Evolutionary conservation across 2,113 vertebrate genomes (phyloP).

Genomic region (Xerus inauris): DNA sequence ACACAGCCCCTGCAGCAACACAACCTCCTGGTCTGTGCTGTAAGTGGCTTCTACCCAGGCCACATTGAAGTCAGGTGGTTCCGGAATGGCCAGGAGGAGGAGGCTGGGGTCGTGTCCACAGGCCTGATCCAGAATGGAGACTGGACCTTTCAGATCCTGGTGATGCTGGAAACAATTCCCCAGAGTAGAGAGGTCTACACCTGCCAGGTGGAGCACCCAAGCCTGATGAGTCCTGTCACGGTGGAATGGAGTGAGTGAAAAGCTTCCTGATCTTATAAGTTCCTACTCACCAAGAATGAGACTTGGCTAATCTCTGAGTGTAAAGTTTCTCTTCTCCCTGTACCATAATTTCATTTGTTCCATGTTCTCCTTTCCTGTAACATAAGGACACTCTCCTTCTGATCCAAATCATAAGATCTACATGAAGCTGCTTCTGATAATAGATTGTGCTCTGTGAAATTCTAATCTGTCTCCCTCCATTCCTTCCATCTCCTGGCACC

Average conservation of each 20-base stretch:
- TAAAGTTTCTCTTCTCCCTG: background rate
- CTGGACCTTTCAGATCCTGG: constrained; percentile 72
- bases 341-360: background rate
- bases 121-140: constrained; percentile 71
- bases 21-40: constrained; percentile 74
- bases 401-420: background rate
- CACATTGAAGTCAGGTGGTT: constrained; percentile 68
- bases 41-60: constrained; percentile 77
- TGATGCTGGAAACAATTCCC: constrained; percentile 70
- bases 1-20: background rate
- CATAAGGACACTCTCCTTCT: background rate
- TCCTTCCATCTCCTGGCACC: background rate
- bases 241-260: constrained; percentile 77
- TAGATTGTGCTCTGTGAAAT: background rate
- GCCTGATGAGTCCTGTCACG: accelerated
- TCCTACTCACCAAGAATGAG: accelerated
- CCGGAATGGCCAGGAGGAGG: constrained; percentile 27
- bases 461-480: background rate
- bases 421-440: background rate
- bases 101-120: constrained; percentile 54
- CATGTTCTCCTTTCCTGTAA: background rate
- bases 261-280: accelerated
- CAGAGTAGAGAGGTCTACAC: constrained; percentile 63
- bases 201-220: constrained; percentile 72
- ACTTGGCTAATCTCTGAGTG: background rate